phyloP scores from a whole-genome alignment of 1,140 invertebrate species.

The Sitobion miscanthi region DNA sequence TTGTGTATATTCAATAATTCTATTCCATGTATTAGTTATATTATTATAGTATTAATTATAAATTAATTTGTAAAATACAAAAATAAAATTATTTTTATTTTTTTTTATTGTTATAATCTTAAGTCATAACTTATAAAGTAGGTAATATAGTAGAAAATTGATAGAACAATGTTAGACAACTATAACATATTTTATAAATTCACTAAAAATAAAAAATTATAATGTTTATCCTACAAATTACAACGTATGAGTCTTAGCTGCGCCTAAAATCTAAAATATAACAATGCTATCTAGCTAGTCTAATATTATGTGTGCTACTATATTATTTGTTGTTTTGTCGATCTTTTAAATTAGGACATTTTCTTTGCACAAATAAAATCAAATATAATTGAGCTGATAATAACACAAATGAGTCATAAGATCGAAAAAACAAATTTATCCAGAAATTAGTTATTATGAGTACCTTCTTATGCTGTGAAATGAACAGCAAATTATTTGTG shows the following conservation, averaged over 20 bases:
- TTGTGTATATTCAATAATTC: too few relatives aligned
- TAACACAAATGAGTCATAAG: not conserved
- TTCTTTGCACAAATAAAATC: not conserved
- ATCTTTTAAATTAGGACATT: slow-evolving; percentile 14
- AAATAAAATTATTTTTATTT: not conserved
- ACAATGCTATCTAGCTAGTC: not conserved
- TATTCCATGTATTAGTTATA: not conserved
- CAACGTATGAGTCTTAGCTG: not conserved
- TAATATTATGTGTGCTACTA: slow-evolving; percentile 30
- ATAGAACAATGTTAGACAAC: not conserved
- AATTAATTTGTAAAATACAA: not conserved
- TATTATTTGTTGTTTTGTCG: slow-evolving; percentile 26
- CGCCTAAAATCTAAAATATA: slow-evolving; percentile 8
- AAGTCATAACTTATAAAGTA: not conserved
- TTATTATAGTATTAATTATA: not conserved
- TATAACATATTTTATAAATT: not conserved
- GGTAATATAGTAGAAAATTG: not conserved
- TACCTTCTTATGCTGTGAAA: slow-evolving; percentile 53
- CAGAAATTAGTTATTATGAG: slow-evolving; percentile 43
- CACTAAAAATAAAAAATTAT: not conserved
- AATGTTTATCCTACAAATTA: not conserved
- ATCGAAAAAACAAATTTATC: slow-evolving; percentile 43
- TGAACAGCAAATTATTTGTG: slow-evolving; percentile 53
- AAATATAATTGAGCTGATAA: not conserved
- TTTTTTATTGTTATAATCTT: not conserved